Percentiles rank a stretch among this genome's conserved stretches.
phyloP scores from a whole-genome alignment of 2,113 vertebrate genomes.

The Saccopteryx leptura region DNA sequence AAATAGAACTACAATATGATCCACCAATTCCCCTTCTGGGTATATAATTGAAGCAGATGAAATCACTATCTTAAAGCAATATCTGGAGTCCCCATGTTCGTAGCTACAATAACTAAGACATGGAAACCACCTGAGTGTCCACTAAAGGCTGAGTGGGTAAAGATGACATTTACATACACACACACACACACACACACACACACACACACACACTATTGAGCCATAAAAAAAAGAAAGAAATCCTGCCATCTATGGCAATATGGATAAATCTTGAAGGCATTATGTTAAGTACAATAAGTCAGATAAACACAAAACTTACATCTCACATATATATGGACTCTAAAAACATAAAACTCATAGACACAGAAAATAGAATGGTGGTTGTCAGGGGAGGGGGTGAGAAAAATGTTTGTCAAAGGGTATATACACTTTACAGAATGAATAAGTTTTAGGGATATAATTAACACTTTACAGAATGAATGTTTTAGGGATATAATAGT shows the following conservation, averaged over 20 bases:
- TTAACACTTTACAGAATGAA: not conserved
- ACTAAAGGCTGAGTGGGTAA: not conserved
- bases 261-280: not conserved
- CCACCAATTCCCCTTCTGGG: not conserved
- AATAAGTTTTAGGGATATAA: not conserved
- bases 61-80: not conserved
- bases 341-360: not conserved
- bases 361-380: not conserved
- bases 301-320: constrained; percentile 11
- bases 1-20: not conserved
- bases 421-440: not conserved
- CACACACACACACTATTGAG: not conserved
- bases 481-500: not conserved
- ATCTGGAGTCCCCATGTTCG: not conserved
- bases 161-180: not conserved
- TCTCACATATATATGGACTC: not conserved
- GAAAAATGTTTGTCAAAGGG: not conserved
- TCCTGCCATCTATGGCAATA: not conserved
- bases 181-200: not conserved
- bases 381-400: not conserved
- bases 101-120: not conserved
- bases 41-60: not conserved
- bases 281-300: not conserved
- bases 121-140: not conserved
- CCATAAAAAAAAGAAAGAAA: not conserved